phyloP scores from a whole-genome alignment of 2,888 invertebrate species.

The Eueremaeus valkanovi region DNA sequence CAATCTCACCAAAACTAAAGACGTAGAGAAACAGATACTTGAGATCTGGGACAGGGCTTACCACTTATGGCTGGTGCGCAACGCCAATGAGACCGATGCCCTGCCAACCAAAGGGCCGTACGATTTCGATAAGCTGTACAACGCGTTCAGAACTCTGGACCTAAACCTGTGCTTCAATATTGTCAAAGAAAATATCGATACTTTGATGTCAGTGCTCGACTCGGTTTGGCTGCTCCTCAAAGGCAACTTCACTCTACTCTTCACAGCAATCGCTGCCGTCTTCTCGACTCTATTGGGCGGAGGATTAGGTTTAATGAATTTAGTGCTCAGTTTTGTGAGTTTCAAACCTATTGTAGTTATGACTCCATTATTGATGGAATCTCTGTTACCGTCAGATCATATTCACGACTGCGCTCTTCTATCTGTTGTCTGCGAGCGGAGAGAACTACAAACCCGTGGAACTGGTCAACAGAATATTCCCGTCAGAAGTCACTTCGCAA shows the following conservation, averaged over 20 bases:
- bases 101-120: constrained; percentile 36
- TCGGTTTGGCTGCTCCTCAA: constrained; percentile 85
- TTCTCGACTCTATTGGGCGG: constrained; percentile 81
- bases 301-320: constrained; percentile 82
- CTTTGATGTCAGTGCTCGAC: constrained; percentile 73
- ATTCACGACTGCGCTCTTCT: constrained; percentile 94
- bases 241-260: constrained; percentile 79
- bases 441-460: constrained; percentile 89
- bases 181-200: constrained; percentile 84
- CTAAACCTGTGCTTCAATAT: constrained; percentile 70
- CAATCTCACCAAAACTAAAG: constrained; percentile 57
- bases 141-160: constrained; percentile 56
- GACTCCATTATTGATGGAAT: constrained; percentile 8
- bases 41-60: constrained; percentile 91
- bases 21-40: constrained; percentile 76
- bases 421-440: constrained; percentile 80
- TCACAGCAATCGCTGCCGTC: constrained; percentile 79
- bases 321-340: constrained; percentile 73
- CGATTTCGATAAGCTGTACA: constrained; percentile 47
- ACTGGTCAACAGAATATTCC: constrained; percentile 63
- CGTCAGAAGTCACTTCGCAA: constrained; percentile 36
- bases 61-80: constrained; percentile 78
- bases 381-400: constrained; percentile 66
- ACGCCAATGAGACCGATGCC: constrained; percentile 25
- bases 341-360: constrained; percentile 24